Evolutionary conservation across 2,888 invertebrate genomes (phyloP).

Genomic region (Merodon equestris): DNA sequence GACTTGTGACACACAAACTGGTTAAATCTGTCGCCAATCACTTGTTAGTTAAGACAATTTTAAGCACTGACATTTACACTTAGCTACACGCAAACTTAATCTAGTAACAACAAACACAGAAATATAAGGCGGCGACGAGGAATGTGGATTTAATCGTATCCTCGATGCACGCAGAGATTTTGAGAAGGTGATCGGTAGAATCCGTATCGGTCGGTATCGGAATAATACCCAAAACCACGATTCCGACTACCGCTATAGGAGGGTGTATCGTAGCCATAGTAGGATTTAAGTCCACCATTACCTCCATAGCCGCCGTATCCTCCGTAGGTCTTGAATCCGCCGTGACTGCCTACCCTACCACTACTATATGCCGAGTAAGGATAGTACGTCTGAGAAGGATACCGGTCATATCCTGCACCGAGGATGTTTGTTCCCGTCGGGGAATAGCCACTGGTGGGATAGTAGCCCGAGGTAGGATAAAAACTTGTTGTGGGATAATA

Average conservation of each 20-base stretch:
- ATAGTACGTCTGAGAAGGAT: slow-evolving; percentile 70
- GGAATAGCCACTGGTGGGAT: slow-evolving; percentile 75
- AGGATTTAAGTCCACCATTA: slow-evolving; percentile 82
- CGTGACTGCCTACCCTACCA: slow-evolving; percentile 65
- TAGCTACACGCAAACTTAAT: slow-evolving; percentile 14
- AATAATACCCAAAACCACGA: slow-evolving; percentile 82
- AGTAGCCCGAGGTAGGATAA: slow-evolving; percentile 70
- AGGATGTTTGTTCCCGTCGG: slow-evolving; percentile 77
- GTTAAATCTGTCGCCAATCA: slow-evolving; percentile 14
- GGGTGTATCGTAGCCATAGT: slow-evolving; percentile 82
- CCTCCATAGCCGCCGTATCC: slow-evolving; percentile 83
- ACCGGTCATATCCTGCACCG: slow-evolving; percentile 71
- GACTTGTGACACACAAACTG: slow-evolving; percentile 52
- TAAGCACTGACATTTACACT: slow-evolving; percentile 10
- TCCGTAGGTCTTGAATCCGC: slow-evolving; percentile 72
- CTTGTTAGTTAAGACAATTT: slow-evolving; percentile 3
- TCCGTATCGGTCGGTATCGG: slow-evolving; percentile 75
- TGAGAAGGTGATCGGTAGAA: slow-evolving; percentile 68
- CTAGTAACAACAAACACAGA: slow-evolving; percentile 12
- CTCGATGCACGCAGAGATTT: slow-evolving; percentile 66
- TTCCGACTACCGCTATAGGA: slow-evolving; percentile 81
- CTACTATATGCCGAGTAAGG: slow-evolving; percentile 15
- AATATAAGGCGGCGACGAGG: slow-evolving; percentile 1
- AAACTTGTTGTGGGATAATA: slow-evolving; percentile 48
- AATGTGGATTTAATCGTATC: slow-evolving; percentile 64